Evolutionary conservation across 2,888 invertebrate genomes (phyloP).

Genomic region (Sylvicola cinctus): DNA sequence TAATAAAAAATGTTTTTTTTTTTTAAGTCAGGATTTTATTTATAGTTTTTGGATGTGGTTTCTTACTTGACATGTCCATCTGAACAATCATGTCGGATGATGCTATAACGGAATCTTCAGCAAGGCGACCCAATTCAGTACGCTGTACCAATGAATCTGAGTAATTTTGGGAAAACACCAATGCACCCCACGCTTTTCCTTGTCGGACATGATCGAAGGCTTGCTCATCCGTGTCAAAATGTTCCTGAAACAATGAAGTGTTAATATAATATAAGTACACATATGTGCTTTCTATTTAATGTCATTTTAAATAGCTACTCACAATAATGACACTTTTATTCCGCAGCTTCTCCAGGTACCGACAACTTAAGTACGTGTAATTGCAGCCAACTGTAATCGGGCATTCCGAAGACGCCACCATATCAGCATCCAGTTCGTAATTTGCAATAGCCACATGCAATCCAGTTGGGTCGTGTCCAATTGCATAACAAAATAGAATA

Average conservation of each 20-base stretch:
- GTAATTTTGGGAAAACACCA: constrained; percentile 58
- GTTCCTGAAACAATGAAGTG: constrained; percentile 22
- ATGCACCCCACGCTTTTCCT: constrained; percentile 56
- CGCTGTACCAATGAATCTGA: constrained; percentile 41
- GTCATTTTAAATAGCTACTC: too few species aligned
- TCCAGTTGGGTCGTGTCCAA: constrained; percentile 67
- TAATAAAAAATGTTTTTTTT: constrained; percentile 10
- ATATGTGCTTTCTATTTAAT: too few species aligned
- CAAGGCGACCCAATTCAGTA: constrained; percentile 35
- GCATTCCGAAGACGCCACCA: constrained; percentile 26
- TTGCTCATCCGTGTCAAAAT: constrained; percentile 32
- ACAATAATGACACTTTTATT: constrained; percentile 44
- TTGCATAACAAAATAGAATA: constrained; percentile 68
- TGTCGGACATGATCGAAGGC: constrained; percentile 44
- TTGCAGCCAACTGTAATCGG: constrained; percentile 36
- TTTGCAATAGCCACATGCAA: constrained; percentile 64
- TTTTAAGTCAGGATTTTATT: background rate
- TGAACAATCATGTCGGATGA: constrained; percentile 46
- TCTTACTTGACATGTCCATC: constrained; percentile 69
- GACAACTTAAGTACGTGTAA: constrained; percentile 49
- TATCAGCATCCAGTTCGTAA: constrained; percentile 39
- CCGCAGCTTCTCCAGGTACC: constrained; percentile 48
- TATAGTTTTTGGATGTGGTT: background rate
- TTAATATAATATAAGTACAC: too few species aligned
- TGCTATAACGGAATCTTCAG: constrained; percentile 33